Conservation (phyloP, 2,797 vertebrate genomes). For the Nannoperca australis region DNA sequence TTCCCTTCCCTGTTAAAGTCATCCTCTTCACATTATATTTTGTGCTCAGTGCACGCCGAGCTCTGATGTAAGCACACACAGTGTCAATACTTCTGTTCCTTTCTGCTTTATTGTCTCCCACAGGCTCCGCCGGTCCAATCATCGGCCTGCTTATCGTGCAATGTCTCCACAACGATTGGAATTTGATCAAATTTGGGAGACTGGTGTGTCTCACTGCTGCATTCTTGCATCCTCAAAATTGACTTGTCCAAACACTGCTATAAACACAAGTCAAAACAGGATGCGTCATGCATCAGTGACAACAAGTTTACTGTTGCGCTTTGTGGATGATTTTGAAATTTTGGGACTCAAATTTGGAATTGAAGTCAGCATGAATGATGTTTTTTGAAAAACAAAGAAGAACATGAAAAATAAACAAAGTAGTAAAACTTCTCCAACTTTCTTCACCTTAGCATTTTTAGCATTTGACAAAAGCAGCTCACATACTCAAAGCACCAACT, state of each 20-base stretch:
- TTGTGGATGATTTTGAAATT: background rate
- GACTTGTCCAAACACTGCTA: slow-evolving; percentile 4
- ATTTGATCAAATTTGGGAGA: slow-evolving; percentile 48
- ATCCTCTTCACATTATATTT: slow-evolving; percentile 8
- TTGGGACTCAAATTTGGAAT: background rate
- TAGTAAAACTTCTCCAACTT: background rate
- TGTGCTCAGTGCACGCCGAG: slow-evolving; percentile 2
- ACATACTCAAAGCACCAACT: background rate
- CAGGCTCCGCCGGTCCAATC: slow-evolving; percentile 36
- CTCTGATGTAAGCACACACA: slow-evolving; percentile 21
- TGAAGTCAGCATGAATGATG: background rate
- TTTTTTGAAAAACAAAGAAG: background rate
- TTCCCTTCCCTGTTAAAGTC: slow-evolving; percentile 1
- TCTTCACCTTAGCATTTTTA: slow-evolving; percentile 12
- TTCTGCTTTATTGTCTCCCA: slow-evolving; percentile 37
- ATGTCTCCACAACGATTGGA: slow-evolving; percentile 39
- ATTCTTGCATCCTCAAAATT: slow-evolving; percentile 33
- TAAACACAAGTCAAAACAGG: slow-evolving; percentile 26
- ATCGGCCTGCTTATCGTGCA: slow-evolving; percentile 17
- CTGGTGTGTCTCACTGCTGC: slow-evolving; percentile 26
- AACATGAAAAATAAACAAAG: background rate
- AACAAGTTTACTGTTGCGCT: background rate
- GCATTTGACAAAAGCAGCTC: slow-evolving; percentile 9
- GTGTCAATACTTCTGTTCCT: slow-evolving; percentile 2
- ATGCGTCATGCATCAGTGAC: background rate